phyloP scores from a whole-genome alignment of 2,113 vertebrate species.

The Triplophysa tibetana region DNA sequence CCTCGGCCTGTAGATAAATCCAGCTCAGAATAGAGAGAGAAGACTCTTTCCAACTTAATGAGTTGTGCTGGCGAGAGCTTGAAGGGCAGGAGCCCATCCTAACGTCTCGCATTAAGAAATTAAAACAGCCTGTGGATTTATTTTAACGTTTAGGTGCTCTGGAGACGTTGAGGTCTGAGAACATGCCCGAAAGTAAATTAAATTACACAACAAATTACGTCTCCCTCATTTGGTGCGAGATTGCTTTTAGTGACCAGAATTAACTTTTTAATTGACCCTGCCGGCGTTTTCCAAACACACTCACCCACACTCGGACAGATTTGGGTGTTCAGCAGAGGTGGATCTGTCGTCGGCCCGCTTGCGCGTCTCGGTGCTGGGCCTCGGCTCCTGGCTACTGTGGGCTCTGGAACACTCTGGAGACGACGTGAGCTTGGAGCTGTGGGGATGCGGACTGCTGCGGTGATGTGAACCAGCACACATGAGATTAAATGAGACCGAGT shows the following conservation, averaged over 20 bases:
- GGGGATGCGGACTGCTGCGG: constrained; percentile 86
- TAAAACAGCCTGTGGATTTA: background rate
- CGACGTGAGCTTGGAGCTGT: constrained; percentile 81
- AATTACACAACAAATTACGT: constrained; percentile 12
- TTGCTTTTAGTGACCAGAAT: constrained; percentile 8
- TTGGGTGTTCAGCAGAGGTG: constrained; percentile 79
- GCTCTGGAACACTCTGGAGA: constrained; percentile 90
- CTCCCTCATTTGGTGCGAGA: background rate
- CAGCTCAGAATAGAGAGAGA: constrained; percentile 4
- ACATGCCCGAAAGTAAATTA: background rate
- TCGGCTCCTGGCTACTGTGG: constrained; percentile 85
- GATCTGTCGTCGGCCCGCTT: constrained; percentile 58
- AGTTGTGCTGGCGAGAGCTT: constrained; percentile 8
- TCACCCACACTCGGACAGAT: constrained; percentile 85
- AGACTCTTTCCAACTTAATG: constrained; percentile 29
- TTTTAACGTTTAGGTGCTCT: background rate
- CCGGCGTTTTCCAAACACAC: constrained; percentile 52
- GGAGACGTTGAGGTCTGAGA: background rate
- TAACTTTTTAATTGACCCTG: background rate
- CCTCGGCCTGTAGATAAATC: constrained; percentile 1
- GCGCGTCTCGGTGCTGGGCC: constrained; percentile 67
- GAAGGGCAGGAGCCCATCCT: constrained; percentile 8
- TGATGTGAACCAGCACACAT: constrained; percentile 84
- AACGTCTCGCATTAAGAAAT: background rate
- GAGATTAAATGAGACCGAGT: constrained; percentile 35